A percentile compares a stretch with the other conserved stretches of the same genome.
phyloP scores from a whole-genome alignment of 2,113 vertebrate genomes.

The Osmerus eperlanus region DNA sequence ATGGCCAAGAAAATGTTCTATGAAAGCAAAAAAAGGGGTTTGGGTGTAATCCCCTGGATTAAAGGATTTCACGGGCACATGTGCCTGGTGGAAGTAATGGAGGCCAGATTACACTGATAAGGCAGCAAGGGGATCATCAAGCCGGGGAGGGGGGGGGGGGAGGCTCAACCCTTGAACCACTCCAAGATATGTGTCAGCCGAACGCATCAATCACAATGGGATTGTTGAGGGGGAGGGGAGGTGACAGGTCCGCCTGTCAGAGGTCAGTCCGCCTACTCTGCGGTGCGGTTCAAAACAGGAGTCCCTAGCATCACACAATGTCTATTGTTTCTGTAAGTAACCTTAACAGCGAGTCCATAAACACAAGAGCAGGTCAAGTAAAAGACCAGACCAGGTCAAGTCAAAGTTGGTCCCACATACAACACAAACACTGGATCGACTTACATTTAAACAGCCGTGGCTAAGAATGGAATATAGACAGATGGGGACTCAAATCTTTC shows the following conservation, averaged over 20 bases:
- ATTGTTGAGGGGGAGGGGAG: neutral
- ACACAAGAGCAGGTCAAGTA: too few relatives aligned
- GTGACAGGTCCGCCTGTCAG: neutral
- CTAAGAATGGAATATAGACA: constrained; percentile 49
- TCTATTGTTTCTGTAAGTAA: too few relatives aligned
- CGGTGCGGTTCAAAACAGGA: too few relatives aligned
- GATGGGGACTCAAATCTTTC: constrained; percentile 51
- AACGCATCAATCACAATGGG: constrained; percentile 2
- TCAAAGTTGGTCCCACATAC: constrained; percentile 14
- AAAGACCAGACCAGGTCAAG: too few relatives aligned
- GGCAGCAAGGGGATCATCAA: constrained; percentile 41
- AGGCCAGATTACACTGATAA: constrained; percentile 62
- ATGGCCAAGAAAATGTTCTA: constrained; percentile 55
- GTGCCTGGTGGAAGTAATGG: constrained; percentile 57
- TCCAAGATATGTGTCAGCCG: constrained; percentile 33
- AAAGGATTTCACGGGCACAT: constrained; percentile 63
- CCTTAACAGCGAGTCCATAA: too few relatives aligned
- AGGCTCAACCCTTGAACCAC: constrained; percentile 38
- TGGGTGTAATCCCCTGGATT: constrained; percentile 66
- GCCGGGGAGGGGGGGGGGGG: constrained; percentile 1
- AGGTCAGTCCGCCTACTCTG: neutral
- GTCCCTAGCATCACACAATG: too few relatives aligned
- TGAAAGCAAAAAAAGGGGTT: constrained; percentile 64
- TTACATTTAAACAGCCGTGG: constrained; percentile 27
- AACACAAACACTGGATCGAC: constrained; percentile 35